Percentiles rank a stretch among this genome's conserved stretches.
Conservation (phyloP, 1,140 invertebrate genomes). For the Halictus rubicundus region DNA sequence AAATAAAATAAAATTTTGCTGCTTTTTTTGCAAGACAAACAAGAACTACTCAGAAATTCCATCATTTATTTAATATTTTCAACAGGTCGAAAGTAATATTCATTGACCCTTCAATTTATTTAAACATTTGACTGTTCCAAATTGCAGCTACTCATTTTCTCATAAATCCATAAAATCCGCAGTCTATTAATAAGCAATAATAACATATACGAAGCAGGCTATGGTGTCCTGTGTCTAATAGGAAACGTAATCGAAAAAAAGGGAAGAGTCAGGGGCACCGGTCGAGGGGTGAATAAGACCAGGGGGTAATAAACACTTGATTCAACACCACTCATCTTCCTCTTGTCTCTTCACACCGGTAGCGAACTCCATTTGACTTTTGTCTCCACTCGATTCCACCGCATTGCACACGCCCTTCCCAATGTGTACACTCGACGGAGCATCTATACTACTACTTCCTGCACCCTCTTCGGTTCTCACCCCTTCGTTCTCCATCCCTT, state of each 20-base stretch:
- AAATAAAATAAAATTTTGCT: too few relatives aligned
- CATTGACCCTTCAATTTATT: too few relatives aligned
- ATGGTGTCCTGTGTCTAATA: not conserved
- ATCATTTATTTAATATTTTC: too few relatives aligned
- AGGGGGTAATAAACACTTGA: constrained; percentile 51
- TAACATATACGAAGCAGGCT: not conserved
- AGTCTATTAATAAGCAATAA: not conserved
- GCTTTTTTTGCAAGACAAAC: too few relatives aligned
- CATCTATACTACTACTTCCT: constrained; percentile 40
- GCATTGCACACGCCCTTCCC: constrained; percentile 62
- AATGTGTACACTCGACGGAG: constrained; percentile 56
- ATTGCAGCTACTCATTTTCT: too few relatives aligned
- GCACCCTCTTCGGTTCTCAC: constrained; percentile 4
- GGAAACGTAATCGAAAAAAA: not conserved
- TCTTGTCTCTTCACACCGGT: constrained; percentile 40
- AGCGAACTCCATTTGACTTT: constrained; percentile 63
- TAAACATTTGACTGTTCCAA: too few relatives aligned
- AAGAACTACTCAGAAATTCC: too few relatives aligned
- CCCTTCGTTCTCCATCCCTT: constrained; percentile 6
- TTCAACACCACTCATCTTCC: constrained; percentile 48
- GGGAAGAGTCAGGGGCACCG: constrained; percentile 9
- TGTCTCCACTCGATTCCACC: constrained; percentile 63
- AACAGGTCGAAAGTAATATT: too few relatives aligned
- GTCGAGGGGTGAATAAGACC: constrained; percentile 14
- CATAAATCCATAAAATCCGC: too few relatives aligned